Evolutionary conservation across 2,113 vertebrate species (phyloP), one percentile per base, ranked within the genome.

Genomic region (Chitala chitala): DNA sequence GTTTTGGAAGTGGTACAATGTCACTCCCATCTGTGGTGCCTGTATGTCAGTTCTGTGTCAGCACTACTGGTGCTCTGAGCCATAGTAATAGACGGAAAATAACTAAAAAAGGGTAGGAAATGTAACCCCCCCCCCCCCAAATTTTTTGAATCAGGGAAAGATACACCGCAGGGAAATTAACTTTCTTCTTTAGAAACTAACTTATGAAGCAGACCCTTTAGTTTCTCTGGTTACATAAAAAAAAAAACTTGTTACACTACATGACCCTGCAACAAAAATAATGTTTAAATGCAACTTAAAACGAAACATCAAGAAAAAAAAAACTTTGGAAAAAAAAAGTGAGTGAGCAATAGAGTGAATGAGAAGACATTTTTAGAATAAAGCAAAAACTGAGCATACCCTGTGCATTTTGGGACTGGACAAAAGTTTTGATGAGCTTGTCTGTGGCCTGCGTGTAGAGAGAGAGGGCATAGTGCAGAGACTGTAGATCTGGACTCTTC

Each of bases 391-490:
- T n/a, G n/a, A n/a, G 13, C 81, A 85, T 92, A 98, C 97, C 95
- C 90, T 98, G 97, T 0, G 93, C 79, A 0, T 94, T 88, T 82
- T 99, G 97, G 0, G 97, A 97, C 85, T 96, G 94, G 81, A 99
- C 95, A 9, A 98, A 98, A 38, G 96, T 99, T 88, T 93, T 96
- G 87, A 98, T 95, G 78, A 99, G 97, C 80, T 97, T 94, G 86
- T 99, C 96, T 0, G 97, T 99, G 80, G 96, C 96, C 86, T 99
- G 97, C 0, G 96, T 98, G 90, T 99, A 98, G 69, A 98, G 95
- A 26, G 97, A 99, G 77, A 98, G 86, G 64, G 97, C 96, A 0
- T 99, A 98, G 78, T 97, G 96, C 69, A 98, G 89, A 0, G 97
- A 98, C 84, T 88, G 94, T 68, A 98, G 90, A 82, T 98, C 96